phyloP scores from a whole-genome alignment of 2,888 invertebrate genomes.

The Macaria liturata region DNA sequence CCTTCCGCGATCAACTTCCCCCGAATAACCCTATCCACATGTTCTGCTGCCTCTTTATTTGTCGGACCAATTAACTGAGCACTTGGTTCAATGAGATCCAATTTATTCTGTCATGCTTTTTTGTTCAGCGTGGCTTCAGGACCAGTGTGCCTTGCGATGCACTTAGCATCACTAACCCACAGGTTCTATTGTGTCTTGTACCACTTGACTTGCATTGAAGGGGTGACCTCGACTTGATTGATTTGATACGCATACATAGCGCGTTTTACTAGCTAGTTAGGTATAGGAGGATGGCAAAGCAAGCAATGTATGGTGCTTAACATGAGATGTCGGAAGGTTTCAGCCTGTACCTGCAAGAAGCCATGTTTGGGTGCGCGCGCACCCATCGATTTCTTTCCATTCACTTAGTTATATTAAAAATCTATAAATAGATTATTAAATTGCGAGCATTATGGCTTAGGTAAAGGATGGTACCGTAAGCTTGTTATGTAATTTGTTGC shows the following conservation, averaged over 20 bases:
- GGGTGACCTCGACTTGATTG: slow-evolving; percentile 9
- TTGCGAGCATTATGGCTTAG: slow-evolving; percentile 56
- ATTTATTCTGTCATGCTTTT: slow-evolving; percentile 19
- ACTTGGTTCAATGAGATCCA: slow-evolving; percentile 16
- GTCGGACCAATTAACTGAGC: slow-evolving; percentile 16
- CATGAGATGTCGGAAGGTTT: slow-evolving; percentile 1
- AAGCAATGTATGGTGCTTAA: slow-evolving; percentile 37
- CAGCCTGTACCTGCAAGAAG: slow-evolving; percentile 47
- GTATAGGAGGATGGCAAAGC: neutral
- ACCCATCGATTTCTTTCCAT: slow-evolving; percentile 65
- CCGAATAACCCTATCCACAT: slow-evolving; percentile 16
- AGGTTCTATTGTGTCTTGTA: slow-evolving; percentile 29
- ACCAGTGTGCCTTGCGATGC: slow-evolving; percentile 36
- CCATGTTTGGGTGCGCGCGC: slow-evolving; percentile 73
- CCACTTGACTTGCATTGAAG: slow-evolving; percentile 25
- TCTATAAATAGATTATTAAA: slow-evolving; percentile 64
- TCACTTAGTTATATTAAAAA: slow-evolving; percentile 57
- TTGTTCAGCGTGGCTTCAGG: slow-evolving; percentile 10
- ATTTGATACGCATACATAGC: slow-evolving; percentile 28
- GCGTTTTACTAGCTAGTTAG: slow-evolving; percentile 9
- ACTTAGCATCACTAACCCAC: slow-evolving; percentile 39
- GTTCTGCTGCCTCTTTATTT: slow-evolving; percentile 15
- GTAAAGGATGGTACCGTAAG: slow-evolving; percentile 35
- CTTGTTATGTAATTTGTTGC: slow-evolving; percentile 33
- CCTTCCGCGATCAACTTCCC: neutral